These are phyloP conservation scores for Vipera latastei DNA, from an alignment of 2,797 vertebrate species.

Conservation along the genomic window DNA sequence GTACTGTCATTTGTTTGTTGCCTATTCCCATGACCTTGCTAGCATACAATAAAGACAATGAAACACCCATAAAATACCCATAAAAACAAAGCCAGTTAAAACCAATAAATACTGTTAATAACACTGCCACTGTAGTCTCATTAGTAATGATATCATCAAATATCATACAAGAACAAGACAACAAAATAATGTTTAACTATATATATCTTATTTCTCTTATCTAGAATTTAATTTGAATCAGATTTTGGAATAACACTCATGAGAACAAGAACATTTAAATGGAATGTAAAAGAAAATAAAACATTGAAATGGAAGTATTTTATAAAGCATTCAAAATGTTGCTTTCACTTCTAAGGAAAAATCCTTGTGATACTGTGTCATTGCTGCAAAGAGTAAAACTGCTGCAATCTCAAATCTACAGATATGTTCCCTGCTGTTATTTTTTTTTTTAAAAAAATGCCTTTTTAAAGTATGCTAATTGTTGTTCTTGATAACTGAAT, in stretches of 20 bases:
- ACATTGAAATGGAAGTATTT: background rate
- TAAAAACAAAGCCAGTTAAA: background rate
- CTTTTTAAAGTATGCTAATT: constrained; percentile 49
- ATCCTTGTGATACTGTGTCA: accelerated
- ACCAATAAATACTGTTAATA: background rate
- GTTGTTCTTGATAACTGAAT: constrained; percentile 48
- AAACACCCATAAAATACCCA: background rate
- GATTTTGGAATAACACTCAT: background rate
- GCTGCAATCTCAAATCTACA: background rate
- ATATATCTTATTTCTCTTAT: background rate
- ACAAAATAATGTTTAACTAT: background rate
- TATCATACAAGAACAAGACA: background rate
- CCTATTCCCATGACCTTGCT: background rate
- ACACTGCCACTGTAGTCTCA: background rate
- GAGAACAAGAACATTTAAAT: background rate
- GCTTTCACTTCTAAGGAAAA: background rate
- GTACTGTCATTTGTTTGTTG: background rate
- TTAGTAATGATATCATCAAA: background rate
- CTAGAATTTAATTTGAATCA: background rate
- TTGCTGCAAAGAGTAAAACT: accelerated
- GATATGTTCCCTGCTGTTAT: background rate
- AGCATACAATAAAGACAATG: background rate
- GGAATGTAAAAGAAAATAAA: background rate
- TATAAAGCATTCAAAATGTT: background rate
- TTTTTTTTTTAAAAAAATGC: background rate